Evolutionary conservation across 2,888 invertebrate genomes (phyloP).

Genomic region (Spisula solida): DNA sequence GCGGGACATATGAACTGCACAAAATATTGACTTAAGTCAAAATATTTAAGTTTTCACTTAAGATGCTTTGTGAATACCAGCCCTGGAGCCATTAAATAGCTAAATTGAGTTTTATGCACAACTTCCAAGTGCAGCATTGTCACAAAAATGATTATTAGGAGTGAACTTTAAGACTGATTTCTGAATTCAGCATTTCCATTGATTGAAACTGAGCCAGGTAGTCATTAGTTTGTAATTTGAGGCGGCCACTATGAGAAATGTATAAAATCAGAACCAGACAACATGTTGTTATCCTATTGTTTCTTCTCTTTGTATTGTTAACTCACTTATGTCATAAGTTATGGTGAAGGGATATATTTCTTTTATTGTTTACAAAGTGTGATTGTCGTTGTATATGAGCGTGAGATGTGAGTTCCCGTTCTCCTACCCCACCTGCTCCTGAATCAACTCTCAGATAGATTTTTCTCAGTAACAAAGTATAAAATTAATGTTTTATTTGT

Average conservation of each 20-base stretch:
- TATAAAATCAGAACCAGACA: neutral
- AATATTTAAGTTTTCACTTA: too few species aligned
- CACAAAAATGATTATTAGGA: neutral
- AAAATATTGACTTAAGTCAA: too few species aligned
- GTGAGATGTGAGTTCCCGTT: neutral
- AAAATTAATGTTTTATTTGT: too few species aligned
- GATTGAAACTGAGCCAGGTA: neutral
- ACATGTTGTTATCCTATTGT: neutral
- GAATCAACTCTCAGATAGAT: too few species aligned
- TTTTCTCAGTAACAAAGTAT: too few species aligned
- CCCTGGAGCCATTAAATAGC: too few species aligned
- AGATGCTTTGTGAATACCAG: too few species aligned
- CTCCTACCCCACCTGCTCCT: too few species aligned
- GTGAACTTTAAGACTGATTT: neutral
- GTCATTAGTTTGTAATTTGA: neutral
- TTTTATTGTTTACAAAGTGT: constrained; percentile 7
- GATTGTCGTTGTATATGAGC: neutral
- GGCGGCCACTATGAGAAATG: neutral
- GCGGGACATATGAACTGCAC: too few species aligned
- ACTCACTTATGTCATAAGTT: too few species aligned
- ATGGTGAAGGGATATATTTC: neutral
- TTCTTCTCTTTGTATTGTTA: neutral
- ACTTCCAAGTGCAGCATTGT: neutral
- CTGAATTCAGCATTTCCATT: neutral
- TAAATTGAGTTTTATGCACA: neutral